Evolutionary conservation across 2,113 vertebrate species (phyloP).

Genomic region (Mus pahari): DNA sequence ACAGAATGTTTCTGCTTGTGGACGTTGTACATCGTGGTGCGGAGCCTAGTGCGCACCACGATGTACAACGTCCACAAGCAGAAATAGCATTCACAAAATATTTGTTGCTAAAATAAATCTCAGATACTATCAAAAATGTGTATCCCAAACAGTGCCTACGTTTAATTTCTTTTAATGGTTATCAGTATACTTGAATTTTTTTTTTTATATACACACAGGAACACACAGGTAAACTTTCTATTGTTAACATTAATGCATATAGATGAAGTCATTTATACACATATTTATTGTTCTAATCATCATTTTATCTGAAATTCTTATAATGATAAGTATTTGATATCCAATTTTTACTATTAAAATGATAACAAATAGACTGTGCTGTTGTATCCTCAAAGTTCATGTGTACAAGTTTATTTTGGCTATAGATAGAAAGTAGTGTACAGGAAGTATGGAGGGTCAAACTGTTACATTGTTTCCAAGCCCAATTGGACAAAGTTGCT

Average conservation of each 20-base stretch:
- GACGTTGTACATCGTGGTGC: too few species aligned
- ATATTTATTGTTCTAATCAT: neutral
- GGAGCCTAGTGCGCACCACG: too few species aligned
- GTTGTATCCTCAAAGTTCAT: neutral
- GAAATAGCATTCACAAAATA: neutral
- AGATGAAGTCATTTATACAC: neutral
- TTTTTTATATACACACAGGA: neutral
- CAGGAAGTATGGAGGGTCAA: neutral
- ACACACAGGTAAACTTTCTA: neutral
- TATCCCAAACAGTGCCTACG: neutral
- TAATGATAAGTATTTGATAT: neutral
- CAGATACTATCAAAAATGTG: neutral
- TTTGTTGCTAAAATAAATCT: conserved; percentile 23
- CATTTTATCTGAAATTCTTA: neutral
- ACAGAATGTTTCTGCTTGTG: too few species aligned
- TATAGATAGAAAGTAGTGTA: neutral
- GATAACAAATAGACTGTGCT: neutral
- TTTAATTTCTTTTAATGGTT: neutral
- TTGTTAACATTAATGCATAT: neutral
- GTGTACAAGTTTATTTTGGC: neutral
- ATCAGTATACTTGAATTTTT: neutral
- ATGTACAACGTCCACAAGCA: too few species aligned
- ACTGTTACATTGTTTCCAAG: neutral
- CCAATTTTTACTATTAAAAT: neutral
- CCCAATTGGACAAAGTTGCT: neutral